Conservation (phyloP, 2,113 vertebrate genomes). For the Guaruba guarouba region DNA sequence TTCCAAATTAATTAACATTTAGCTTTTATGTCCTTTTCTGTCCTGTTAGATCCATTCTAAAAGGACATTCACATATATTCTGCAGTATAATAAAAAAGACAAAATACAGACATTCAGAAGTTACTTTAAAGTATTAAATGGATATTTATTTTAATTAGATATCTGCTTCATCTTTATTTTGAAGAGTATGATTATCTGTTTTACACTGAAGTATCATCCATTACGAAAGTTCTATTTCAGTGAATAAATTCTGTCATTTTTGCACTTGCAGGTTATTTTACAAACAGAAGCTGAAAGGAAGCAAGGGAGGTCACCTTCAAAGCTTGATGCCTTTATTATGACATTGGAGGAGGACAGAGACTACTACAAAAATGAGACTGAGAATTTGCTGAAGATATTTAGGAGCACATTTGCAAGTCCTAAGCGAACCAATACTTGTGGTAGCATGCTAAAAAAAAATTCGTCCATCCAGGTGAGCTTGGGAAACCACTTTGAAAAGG, state of each 20-base stretch:
- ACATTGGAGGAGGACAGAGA: conserved; percentile 69
- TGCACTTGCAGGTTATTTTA: conserved; percentile 49
- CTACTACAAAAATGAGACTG: conserved; percentile 66
- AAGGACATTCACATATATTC: conserved; percentile 3
- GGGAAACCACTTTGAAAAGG: background rate
- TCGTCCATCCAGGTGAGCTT: conserved; percentile 68
- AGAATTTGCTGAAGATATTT: conserved; percentile 70
- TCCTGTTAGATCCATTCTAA: conserved; percentile 12
- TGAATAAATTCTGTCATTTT: conserved; percentile 37
- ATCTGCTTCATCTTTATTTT: background rate
- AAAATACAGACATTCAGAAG: conserved; percentile 5
- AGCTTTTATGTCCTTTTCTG: background rate
- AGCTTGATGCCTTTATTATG: conserved; percentile 64
- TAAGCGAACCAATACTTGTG: background rate
- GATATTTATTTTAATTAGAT: background rate
- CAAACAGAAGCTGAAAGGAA: conserved; percentile 56
- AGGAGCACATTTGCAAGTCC: conserved; percentile 69
- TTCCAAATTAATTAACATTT: background rate
- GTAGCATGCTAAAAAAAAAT: conserved; percentile 38
- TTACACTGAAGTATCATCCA: background rate
- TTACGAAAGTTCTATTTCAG: conserved; percentile 30
- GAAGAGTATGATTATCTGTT: conserved; percentile 27
- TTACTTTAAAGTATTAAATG: background rate
- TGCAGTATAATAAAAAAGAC: background rate
- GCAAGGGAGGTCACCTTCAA: conserved; percentile 60